Evolutionary conservation across 2,113 vertebrate genomes (phyloP), one percentile per base, ranked within the genome.

Genomic region (Nothoprocta perdicaria): DNA sequence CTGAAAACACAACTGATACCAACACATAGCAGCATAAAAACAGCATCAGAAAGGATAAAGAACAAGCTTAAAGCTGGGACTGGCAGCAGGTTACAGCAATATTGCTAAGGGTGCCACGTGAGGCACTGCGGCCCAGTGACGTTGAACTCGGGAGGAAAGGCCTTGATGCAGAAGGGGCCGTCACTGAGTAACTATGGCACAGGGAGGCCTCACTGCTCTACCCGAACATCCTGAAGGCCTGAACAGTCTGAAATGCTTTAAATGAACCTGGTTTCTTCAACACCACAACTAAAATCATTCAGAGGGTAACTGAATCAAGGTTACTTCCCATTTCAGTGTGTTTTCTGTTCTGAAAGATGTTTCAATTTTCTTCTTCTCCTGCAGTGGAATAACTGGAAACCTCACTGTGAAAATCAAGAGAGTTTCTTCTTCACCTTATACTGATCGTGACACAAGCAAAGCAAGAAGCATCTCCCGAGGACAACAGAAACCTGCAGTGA

Each of bases 271-370:
- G 13, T 79, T 46, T 78, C 27, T 84, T 73, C 45, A 88, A 88
- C 62, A 69, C 50, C 45, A 67, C 33, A 75, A 80, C 74, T 74
- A 86, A 89, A 88, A 77, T 86, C 95, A 76, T 85, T 95, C 69
- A 87, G 68, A 95, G 86, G 85, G 88, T 89, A 96, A 92, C 23
- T 93, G 88, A 95, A 94, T 60, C 93, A 91, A 94, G 67, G 18
- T 95, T 97, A 96, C 85, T 45, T 72, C 4, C 41, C 89, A 29
- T 92, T 97, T 96, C 94, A 97, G 91, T 96, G 95, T 82, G 89
- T 88, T 95, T 86, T 94, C 92, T 90, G 57, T 77, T 95, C 89
- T 94, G 75, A 90, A 82, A 94, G 58, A 33, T 86, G 84, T 89
- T 95, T 86, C 91, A 90, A 90, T 83, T 86, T 90, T 92, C 83